Percentiles rank a stretch among this genome's conserved stretches.
phyloP scores from a whole-genome alignment of 1,140 invertebrate genomes.

The Calliphora vicina region DNA sequence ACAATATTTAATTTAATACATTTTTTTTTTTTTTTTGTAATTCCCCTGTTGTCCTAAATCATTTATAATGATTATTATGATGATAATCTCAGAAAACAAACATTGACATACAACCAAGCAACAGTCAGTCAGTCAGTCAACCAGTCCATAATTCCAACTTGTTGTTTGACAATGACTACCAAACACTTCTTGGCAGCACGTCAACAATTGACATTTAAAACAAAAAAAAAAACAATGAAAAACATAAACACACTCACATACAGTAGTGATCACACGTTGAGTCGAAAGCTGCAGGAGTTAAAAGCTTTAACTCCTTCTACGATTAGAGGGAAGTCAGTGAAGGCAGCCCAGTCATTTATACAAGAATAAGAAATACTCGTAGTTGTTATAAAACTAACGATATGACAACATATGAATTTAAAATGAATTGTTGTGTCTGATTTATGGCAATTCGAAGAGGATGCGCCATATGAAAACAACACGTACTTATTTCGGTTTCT shows the following conservation, averaged over 20 bases:
- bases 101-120: not conserved
- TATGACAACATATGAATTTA: constrained; percentile 31
- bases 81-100: not conserved
- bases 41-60: not conserved
- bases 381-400: not conserved
- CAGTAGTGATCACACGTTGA: constrained; percentile 8
- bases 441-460: constrained; percentile 30
- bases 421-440: constrained; percentile 28
- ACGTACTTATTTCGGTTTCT: constrained; percentile 3
- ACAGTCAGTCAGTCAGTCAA: not conserved
- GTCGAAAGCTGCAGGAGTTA: not conserved
- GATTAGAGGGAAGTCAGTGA: not conserved
- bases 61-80: constrained; percentile 20
- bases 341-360: not conserved
- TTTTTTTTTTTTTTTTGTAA: too few relatives aligned
- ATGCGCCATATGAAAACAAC: constrained; percentile 13
- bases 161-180: constrained; percentile 14
- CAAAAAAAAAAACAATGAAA: too few relatives aligned
- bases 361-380: not conserved
- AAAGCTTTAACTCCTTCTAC: constrained; percentile 8
- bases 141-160: not conserved
- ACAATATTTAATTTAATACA: not conserved
- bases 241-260: not conserved
- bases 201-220: constrained; percentile 5
- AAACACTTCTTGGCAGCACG: constrained; percentile 25